A percentile compares a stretch with the other conserved stretches of the same genome.
Evolutionary conservation across 1,140 invertebrate genomes (phyloP).

Genomic region (Phortica variegata): DNA sequence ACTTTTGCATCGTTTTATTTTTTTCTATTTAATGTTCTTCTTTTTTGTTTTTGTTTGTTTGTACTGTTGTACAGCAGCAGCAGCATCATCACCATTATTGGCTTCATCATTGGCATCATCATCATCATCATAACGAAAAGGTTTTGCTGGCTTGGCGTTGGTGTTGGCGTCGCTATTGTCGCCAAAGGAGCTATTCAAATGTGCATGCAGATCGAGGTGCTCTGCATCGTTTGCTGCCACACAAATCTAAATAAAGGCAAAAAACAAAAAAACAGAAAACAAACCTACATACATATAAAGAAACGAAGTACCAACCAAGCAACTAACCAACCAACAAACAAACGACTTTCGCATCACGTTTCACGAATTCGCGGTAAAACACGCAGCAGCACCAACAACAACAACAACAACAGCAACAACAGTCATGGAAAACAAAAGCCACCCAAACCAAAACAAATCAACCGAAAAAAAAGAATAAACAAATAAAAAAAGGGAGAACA

Average conservation of each 20-base stretch:
- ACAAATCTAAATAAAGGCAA: neutral
- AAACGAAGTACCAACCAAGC: constrained; percentile 23
- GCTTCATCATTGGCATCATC: no score
- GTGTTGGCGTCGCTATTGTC: constrained; percentile 33
- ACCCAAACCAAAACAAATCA: constrained; percentile 7
- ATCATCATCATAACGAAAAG: no score
- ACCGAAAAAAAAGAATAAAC: neutral
- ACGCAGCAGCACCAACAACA: constrained; percentile 12
- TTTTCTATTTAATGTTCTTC: no score
- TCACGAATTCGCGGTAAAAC: constrained; percentile 55
- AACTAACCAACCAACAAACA: constrained; percentile 27
- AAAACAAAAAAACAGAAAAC: constrained; percentile 27
- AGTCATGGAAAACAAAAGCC: constrained; percentile 22
- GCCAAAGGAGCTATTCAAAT: constrained; percentile 38
- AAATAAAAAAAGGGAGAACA: constrained; percentile 9
- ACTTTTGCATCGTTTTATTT: no score
- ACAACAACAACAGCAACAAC: constrained; percentile 25
- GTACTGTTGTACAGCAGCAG: no score
- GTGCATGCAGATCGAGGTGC: constrained; percentile 13
- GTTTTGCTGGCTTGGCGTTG: constrained; percentile 29
- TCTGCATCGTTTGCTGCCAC: neutral
- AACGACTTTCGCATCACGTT: constrained; percentile 53
- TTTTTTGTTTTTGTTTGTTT: no score
- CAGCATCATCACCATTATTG: no score
- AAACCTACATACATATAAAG: constrained; percentile 29